Evolutionary conservation across 2,113 vertebrate species (phyloP).

Genomic region (Steatornis caripensis): DNA sequence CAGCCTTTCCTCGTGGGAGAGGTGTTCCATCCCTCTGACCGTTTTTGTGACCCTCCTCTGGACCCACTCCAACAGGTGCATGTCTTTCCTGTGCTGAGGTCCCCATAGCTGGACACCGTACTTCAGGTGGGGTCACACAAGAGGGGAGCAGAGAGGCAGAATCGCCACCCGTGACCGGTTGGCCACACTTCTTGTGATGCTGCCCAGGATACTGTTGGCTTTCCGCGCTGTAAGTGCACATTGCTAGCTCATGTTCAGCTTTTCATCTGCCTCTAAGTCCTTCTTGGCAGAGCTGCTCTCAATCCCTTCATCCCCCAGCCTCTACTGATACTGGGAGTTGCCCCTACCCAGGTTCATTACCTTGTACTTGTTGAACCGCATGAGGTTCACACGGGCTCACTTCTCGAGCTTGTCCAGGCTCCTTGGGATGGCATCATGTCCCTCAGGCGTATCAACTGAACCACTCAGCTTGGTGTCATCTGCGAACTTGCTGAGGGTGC

Average conservation of each 20-base stretch:
- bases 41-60: neutral
- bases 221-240: neutral
- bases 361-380: neutral
- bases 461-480: neutral
- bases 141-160: neutral
- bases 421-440: neutral
- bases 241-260: neutral
- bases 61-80: accelerated
- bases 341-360: neutral
- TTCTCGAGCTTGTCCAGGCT: neutral
- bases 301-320: neutral
- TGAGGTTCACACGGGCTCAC: neutral
- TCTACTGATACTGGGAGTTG: neutral
- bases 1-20: neutral
- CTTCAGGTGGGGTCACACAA: neutral
- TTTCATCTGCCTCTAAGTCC: neutral
- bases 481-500: neutral
- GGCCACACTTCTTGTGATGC: accelerated
- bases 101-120: neutral
- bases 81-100: neutral
- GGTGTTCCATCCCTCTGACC: neutral
- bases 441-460: accelerated
- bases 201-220: accelerated
- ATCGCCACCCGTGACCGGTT: neutral
- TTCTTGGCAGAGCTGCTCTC: neutral